Percentiles rank a stretch among this genome's conserved stretches.
These are phyloP conservation scores for Lasius platythorax DNA, from an alignment of 2,888 invertebrate species.

Conservation along the genomic window DNA sequence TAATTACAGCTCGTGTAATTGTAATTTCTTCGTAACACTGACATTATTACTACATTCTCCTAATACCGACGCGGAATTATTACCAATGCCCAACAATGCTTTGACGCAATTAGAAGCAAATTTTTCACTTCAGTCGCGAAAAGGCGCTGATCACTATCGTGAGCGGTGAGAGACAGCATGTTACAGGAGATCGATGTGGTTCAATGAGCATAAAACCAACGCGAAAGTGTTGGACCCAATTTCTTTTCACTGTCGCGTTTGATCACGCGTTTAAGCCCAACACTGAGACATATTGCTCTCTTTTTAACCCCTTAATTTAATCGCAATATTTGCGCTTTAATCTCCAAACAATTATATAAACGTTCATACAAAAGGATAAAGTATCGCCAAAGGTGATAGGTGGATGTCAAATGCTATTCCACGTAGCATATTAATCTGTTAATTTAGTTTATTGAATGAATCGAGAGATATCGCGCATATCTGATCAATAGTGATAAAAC, in stretches of 20 bases:
- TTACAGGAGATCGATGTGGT: conserved; percentile 63
- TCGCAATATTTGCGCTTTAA: conserved; percentile 14
- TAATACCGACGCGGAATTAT: conserved; percentile 66
- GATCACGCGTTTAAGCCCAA: conserved; percentile 40
- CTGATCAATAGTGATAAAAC: conserved; percentile 23
- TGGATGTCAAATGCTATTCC: conserved; percentile 28
- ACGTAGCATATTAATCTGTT: conserved; percentile 26
- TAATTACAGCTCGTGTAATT: conserved; percentile 67
- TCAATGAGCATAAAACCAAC: conserved; percentile 57
- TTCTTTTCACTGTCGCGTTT: conserved; percentile 66
- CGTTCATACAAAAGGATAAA: background rate
- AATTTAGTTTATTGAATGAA: conserved; percentile 49
- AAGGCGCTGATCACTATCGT: conserved; percentile 26
- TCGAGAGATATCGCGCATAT: conserved; percentile 47
- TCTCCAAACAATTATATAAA: conserved; percentile 11
- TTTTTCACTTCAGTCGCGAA: conserved; percentile 41
- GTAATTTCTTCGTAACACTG: conserved; percentile 65
- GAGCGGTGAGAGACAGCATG: conserved; percentile 30
- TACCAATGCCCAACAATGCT: conserved; percentile 70
- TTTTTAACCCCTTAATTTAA: conserved; percentile 50
- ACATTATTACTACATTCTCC: conserved; percentile 67
- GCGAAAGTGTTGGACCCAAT: conserved; percentile 55
- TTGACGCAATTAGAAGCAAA: conserved; percentile 66
- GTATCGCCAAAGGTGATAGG: background rate
- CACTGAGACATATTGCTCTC: conserved; percentile 56